Evolutionary conservation across 2,113 vertebrate species (phyloP), one percentile per base, ranked within the genome.

Genomic region (Catagonus wagneri): DNA sequence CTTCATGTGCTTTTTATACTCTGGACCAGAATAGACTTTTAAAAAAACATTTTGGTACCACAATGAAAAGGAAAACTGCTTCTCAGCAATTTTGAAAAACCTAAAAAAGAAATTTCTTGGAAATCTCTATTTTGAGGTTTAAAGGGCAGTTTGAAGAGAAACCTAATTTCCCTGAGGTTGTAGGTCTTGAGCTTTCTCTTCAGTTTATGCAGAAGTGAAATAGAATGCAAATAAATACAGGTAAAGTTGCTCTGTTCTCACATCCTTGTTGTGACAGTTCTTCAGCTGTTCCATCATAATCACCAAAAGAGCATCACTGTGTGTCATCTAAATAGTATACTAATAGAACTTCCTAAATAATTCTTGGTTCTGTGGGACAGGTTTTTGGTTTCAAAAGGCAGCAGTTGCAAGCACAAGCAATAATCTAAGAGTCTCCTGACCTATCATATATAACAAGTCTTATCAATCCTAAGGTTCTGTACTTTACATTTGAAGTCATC

Each of bases 281-380:
- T 96, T 74, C 61, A 81, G 27, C n/a, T 80, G 72, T 97, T 97
- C 91, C 88, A 85, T 52, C 92, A 79, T 93, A 95, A 97, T 95
- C 97, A 78, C 32, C n/a, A 76, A 97, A 96, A 95, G 95, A 90
- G 58, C 8, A 97, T 97, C 95, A 96, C 95, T 95, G 29, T 32
- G 79, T 94, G 93, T 86, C 96, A 97, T 63, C 89, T 96, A 98
- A 96, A 96, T 16, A 11, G 44, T 89, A 25, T 25, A 15, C 76
- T 98, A 90, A 98, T 90, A 97, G 1, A 97, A 97, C 97, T 97
- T 97, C 44, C 92, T 96, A 95, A 97, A 88, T 97, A 94, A 98
- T 90, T 87, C 93, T 56, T 93, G 58, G 56, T 96, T 98, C 93
- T 65, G 44, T 93, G 74, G 75, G 81, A 95, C 20, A 63, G 65